Evolutionary conservation across 2,113 vertebrate genomes (phyloP).

Genomic region (Calypte anna): DNA sequence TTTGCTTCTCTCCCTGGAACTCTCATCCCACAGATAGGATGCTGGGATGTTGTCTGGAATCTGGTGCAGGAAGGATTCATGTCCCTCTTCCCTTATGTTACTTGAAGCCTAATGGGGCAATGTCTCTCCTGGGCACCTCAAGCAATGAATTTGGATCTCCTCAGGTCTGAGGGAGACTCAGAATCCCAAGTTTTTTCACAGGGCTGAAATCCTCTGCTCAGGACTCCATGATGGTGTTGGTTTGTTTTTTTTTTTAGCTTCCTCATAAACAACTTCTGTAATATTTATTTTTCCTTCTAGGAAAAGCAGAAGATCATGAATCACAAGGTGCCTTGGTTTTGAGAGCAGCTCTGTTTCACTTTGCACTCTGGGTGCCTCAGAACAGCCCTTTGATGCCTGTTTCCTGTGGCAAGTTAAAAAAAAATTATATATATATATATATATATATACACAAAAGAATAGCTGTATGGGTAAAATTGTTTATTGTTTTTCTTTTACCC

Average conservation of each 20-base stretch:
- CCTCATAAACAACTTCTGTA: not conserved
- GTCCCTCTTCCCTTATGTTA: not conserved
- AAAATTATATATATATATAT: not conserved
- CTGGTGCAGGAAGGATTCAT: not conserved
- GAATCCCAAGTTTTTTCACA: not conserved
- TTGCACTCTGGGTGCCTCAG: conserved; percentile 14
- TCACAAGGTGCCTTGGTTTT: not conserved
- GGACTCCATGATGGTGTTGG: not conserved
- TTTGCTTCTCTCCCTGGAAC: not conserved
- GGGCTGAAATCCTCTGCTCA: not conserved
- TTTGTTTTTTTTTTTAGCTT: not conserved
- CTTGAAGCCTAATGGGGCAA: not conserved
- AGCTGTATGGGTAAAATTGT: not conserved
- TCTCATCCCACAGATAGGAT: not conserved
- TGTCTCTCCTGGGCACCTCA: not conserved
- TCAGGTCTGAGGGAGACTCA: not conserved
- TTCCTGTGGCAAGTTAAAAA: conserved; percentile 49
- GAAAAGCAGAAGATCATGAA: conserved; percentile 34
- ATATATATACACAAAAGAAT: not conserved
- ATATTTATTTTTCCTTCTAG: conserved; percentile 60
- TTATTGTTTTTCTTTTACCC: conserved; percentile 1
- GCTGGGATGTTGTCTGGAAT: not conserved
- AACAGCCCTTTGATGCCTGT: conserved; percentile 46
- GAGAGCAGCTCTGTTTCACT: conserved; percentile 4
- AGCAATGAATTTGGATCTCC: not conserved